These are phyloP conservation scores for Nebria ingens DNA, from an alignment of 1,140 invertebrate genomes.

Conservation along the genomic window DNA sequence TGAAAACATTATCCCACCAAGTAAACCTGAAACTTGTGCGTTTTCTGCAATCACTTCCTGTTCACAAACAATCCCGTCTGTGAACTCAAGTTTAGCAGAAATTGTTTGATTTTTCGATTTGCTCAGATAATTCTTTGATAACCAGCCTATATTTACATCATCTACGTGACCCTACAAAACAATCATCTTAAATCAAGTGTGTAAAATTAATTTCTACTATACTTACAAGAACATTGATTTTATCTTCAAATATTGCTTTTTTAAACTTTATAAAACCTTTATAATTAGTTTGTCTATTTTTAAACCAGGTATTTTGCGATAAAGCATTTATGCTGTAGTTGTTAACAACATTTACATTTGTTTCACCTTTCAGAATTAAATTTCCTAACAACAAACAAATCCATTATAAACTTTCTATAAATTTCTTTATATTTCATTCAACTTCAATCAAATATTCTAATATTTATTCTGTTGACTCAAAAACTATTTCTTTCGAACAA, in stretches of 20 bases:
- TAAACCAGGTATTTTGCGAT: constrained; percentile 24
- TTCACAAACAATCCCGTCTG: constrained; percentile 20
- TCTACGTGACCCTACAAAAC: constrained; percentile 26
- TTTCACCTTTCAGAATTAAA: constrained; percentile 22
- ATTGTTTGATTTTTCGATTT: constrained; percentile 27
- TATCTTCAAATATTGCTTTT: constrained; percentile 20
- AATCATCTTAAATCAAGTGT: no score
- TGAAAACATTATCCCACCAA: constrained; percentile 23
- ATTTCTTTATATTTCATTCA: not conserved
- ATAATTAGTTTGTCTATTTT: constrained; percentile 17
- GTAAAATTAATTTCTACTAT: no score
- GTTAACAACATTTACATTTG: constrained; percentile 20
- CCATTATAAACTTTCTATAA: not conserved
- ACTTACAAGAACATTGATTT: constrained; percentile 24
- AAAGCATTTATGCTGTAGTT: constrained; percentile 16
- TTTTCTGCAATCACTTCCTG: constrained; percentile 18
- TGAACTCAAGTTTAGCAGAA: constrained; percentile 19
- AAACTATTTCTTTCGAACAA: no score
- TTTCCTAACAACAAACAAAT: constrained; percentile 17
- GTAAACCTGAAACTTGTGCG: constrained; percentile 14
- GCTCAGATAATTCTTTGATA: constrained; percentile 30
- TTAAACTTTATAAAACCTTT: constrained; percentile 19
- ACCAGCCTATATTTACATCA: constrained; percentile 18
- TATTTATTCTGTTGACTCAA: no score
- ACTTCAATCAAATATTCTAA: no score